phyloP scores from a whole-genome alignment of 1,140 invertebrate genomes.

The Hyles vespertilio region DNA sequence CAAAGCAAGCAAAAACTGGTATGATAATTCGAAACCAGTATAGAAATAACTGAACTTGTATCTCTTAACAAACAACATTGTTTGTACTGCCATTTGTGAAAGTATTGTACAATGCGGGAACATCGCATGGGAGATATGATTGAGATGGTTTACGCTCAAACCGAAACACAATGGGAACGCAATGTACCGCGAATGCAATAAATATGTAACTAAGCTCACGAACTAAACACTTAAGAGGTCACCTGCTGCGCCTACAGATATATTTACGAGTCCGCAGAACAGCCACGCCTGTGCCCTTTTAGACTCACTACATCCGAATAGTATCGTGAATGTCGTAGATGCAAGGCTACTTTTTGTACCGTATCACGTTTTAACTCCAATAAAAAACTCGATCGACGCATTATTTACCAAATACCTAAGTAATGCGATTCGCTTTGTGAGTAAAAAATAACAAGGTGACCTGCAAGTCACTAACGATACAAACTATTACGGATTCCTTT shows the following conservation, averaged over 20 bases:
- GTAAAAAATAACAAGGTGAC: conserved; percentile 6
- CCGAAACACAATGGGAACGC: conserved; percentile 19
- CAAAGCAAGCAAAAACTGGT: too few species aligned
- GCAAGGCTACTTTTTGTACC: conserved; percentile 31
- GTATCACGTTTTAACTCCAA: conserved; percentile 11
- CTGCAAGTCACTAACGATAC: neutral
- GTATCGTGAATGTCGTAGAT: conserved; percentile 37
- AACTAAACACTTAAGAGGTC: conserved; percentile 65
- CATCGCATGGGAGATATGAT: conserved; percentile 18
- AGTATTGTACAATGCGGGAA: conserved; percentile 11
- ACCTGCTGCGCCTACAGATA: conserved; percentile 65
- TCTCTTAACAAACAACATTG: too few species aligned
- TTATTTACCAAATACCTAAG: neutral
- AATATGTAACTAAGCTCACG: conserved; percentile 53
- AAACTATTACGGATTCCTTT: conserved; percentile 9
- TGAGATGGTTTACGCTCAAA: conserved; percentile 26
- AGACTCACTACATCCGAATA: conserved; percentile 59
- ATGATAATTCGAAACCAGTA: too few species aligned
- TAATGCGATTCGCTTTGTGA: neutral
- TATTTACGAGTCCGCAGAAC: conserved; percentile 55
- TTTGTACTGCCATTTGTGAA: neutral
- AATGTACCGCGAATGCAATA: conserved; percentile 49
- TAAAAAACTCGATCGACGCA: conserved; percentile 3
- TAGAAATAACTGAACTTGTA: too few species aligned
- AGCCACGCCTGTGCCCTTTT: conserved; percentile 65